Base-by-base conservation (phyloP, 1,140 invertebrate species). In the Oreohelix idahoensis region DNA sequence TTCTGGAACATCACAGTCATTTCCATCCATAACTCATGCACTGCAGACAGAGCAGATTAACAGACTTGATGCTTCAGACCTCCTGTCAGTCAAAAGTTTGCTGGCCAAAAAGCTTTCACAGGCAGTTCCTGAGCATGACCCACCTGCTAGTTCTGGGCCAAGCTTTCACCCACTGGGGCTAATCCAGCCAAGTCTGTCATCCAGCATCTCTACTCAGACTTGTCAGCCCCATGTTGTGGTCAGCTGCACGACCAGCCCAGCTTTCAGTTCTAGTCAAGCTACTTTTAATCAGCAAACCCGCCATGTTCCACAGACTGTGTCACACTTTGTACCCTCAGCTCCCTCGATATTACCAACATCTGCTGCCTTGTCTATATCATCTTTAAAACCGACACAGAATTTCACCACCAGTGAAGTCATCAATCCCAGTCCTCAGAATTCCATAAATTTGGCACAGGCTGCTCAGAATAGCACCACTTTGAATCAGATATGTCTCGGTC, bases 81-180 rank as follows among this genome's bases (percentile, higher is more conserved):
- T 51, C 1, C 35, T 45, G 38, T 74, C 80, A 45, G 80, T 97
- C 89, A 97, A 97, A 93, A 96, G 95, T 93, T 94, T 97, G 80
- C 93, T 97, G 92, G 96, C 96, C 85, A 96, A 95, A 92, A 97
- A 97, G 94, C 95, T 97, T 94, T 88, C 82, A 42, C 88, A 90
- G 74, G 87, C 38, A 51, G 42, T 66, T 71, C n/a, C 73, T 38
- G 82, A 78, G 15, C 53, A 83, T n/a, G 58, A 83, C 17, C 23
- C 63, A 36, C 26, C 49, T 15, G 32, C 32, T n/a, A 75, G 66
- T 45, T 45, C 53, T 74, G 80, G 80, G 38, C 0, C 49, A 35
- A 82, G 35, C 26, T 38, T 69, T 75, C 77, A 58, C 71, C 49
- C 51, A 45, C 17, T 66, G 36, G 42, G 45, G 11, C 58, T 80